These are phyloP conservation scores for Manacus vitellinus DNA, from an alignment of 2,113 vertebrate species.

Conservation along the genomic window DNA sequence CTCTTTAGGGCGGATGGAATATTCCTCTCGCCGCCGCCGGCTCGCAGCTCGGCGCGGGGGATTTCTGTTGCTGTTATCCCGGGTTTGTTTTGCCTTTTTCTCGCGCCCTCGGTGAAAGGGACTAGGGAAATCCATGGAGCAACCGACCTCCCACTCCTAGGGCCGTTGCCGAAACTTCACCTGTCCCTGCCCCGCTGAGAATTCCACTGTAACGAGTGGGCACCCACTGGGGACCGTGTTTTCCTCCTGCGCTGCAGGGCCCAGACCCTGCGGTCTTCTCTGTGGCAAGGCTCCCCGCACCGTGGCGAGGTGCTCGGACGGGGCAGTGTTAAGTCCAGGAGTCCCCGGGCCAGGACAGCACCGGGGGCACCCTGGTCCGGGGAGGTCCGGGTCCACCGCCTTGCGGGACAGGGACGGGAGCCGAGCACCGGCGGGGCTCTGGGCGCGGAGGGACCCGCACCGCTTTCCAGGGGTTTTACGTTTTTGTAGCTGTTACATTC, in stretches of 20 bases:
- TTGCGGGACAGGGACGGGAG: not conserved
- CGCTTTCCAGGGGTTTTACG: conserved; percentile 23
- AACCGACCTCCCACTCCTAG: not conserved
- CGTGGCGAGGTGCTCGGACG: not conserved
- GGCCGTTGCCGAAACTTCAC: not conserved
- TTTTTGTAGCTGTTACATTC: conserved; percentile 37
- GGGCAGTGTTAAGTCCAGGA: not conserved
- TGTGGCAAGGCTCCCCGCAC: too few species aligned
- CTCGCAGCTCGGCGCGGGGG: not conserved
- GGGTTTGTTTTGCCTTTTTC: not conserved
- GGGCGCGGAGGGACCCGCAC: not conserved
- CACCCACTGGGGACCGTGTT: not conserved
- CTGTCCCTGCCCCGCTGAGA: not conserved
- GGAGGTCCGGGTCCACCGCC: not conserved
- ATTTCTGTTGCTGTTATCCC: not conserved
- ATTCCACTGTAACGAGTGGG: not conserved
- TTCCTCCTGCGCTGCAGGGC: not conserved
- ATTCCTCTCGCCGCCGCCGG: not conserved
- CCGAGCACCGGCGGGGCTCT: not conserved
- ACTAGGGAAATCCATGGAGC: not conserved
- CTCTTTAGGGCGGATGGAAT: conserved; percentile 14
- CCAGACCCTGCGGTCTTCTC: not conserved
- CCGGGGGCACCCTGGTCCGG: not conserved
- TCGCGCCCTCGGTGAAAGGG: not conserved
- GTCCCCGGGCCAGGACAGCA: not conserved